Evolutionary conservation across 2,797 vertebrate genomes (phyloP), one percentile per base, ranked within the genome.

Genomic region (Premnoplex brunnescens): DNA sequence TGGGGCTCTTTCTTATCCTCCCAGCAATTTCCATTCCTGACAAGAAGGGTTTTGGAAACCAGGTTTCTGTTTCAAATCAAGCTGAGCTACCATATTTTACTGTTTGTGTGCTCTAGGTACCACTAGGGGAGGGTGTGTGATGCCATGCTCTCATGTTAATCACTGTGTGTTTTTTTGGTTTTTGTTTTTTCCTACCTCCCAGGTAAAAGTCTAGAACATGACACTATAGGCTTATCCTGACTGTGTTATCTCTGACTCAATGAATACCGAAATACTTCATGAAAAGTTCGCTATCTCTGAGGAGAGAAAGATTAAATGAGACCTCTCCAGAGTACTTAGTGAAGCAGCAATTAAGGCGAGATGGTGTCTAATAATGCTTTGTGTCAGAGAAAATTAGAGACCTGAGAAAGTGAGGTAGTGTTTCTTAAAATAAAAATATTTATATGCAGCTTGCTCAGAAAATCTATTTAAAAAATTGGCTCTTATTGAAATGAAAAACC

Each of bases 391-490:
- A 86, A 89, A 75, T 83, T 74, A 32, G 17, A 51, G 60, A 60
- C 67, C 32, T 54, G 71, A 72, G 55, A 66, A 83, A 37, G 49
- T 52, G 41, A 41, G 15, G 12, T 41, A 39, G 26, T 74, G 16
- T 64, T 88, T 59, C 52, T 92, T 92, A 75, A 86, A 88, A 79
- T 41, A 92, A 88, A 75, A 88, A 44, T 59, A 55, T 26, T 94
- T 81, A 22, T 21, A 16, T 80, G 58, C 16, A n/a, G 1, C 88
- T 77, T 81, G 23, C 34, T 64, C 41, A 54, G 60, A 83, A 88
- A 71, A 44, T 6, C 12, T 58, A n/a, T 62, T 76, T 43, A 7
- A 39, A 48, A 74, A 48, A 22, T 5, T 54, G n/a, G 0, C n/a
- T 67, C 26, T 68, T 66, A 32, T 3, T 79, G 54, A 62, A 85